A percentile compares a stretch with the other conserved stretches of the same genome.
These are phyloP conservation scores for Mycalesis mineus DNA, from an alignment of 2,888 invertebrate genomes.

Conservation along the genomic window DNA sequence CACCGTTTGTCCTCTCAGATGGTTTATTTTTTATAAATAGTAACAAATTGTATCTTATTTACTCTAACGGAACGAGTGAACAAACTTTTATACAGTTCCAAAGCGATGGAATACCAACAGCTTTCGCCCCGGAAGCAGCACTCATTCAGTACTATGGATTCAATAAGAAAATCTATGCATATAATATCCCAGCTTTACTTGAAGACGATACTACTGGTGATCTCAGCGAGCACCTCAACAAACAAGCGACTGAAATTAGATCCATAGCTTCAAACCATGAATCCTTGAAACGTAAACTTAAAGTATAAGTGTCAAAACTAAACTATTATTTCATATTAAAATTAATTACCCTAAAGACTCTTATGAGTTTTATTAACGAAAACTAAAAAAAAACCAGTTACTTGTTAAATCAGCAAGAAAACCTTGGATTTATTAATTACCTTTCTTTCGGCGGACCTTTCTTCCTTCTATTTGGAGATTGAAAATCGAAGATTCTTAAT, in stretches of 20 bases:
- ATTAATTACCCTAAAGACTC: not conserved
- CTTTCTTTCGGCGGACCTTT: too few species aligned
- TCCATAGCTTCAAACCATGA: not conserved
- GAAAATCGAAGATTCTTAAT: too few species aligned
- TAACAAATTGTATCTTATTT: constrained; percentile 39
- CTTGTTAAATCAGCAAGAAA: too few species aligned
- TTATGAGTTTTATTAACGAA: not conserved
- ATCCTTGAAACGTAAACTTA: not conserved
- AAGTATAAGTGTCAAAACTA: too few species aligned
- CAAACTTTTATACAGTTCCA: constrained; percentile 24
- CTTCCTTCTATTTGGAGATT: too few species aligned
- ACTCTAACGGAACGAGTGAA: constrained; percentile 44
- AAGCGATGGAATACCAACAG: constrained; percentile 42
- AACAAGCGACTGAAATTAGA: constrained; percentile 39
- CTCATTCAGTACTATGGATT: constrained; percentile 52
- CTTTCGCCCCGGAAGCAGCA: constrained; percentile 47
- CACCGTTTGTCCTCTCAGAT: constrained; percentile 44
- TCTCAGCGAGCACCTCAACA: constrained; percentile 37
- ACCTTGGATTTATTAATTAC: too few species aligned
- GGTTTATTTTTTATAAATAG: constrained; percentile 43
- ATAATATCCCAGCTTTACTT: constrained; percentile 39
- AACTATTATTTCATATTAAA: not conserved
- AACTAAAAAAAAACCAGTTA: too few species aligned
- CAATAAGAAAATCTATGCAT: constrained; percentile 59
- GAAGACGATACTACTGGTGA: constrained; percentile 32